Evolutionary conservation across 2,797 vertebrate species (phyloP), one percentile per base, ranked within the genome.

Genomic region (Pangasius krempfi): DNA sequence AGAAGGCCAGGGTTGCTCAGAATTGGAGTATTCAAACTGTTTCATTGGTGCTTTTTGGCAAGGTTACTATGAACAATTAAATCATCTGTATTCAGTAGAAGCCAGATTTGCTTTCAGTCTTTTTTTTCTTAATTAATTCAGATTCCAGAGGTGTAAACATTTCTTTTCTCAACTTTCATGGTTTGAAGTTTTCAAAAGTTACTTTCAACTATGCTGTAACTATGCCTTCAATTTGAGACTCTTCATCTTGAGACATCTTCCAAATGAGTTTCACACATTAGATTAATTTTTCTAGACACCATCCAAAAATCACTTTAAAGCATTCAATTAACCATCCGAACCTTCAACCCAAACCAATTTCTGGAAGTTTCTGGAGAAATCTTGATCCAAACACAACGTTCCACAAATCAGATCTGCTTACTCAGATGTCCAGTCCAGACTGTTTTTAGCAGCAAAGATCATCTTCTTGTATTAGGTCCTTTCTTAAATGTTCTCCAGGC

Each of bases 11-110:
- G 94, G 88, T 22, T 92, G 92, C 81, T 96, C 92, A 0, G 90
- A 78, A 91, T 78, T 86, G 79, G 87, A 44, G 16, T 66, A 27
- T 95, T 94, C 93, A 0, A 93, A 91, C 50, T 93, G 92, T 92
- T 95, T 96, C 95, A 96, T 96, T 84, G 52, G 81, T 52, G 47
- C 33, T 56, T 87, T 47, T 80, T 86, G 44, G 14, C n/a, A 86
- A 73, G n/a, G 58, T 62, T 18, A 7, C 25, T 44, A 62, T 27
- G 22, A 18, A 62, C 22, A 8, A n/a, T n/a, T 30, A 84, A 62
- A 64, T 64, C 25, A 47, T 84, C 14, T 47, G 6, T 10, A n/a
- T 50, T 84, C 37, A 62, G 2, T 22, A 25, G 30, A 56, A 54
- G 52, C 14, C 50, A 79, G 76, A 22, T 30, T 60, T 58, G 52